phyloP scores from a whole-genome alignment of 2,888 invertebrate genomes.

The Dorcus parallelipipedus region DNA sequence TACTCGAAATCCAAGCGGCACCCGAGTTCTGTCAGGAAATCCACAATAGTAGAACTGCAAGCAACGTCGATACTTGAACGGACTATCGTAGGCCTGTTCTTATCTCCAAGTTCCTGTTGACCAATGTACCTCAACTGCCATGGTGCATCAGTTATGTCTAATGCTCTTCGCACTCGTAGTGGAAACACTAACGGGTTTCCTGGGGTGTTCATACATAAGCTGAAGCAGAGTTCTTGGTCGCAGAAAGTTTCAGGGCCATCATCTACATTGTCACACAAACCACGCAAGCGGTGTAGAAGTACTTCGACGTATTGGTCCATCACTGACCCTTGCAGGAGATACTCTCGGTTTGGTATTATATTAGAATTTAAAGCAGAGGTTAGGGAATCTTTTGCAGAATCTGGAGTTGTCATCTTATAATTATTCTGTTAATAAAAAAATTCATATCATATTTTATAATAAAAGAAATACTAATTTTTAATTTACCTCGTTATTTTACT shows the following conservation, averaged over 20 bases:
- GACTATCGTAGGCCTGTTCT: conserved; percentile 84
- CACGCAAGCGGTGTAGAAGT: conserved; percentile 81
- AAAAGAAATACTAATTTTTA: too few species aligned
- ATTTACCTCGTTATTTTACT: too few species aligned
- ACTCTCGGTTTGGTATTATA: conserved; percentile 91
- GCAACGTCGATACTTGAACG: conserved; percentile 91
- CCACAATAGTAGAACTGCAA: conserved; percentile 83
- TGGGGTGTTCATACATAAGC: conserved; percentile 65
- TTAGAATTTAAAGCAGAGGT: conserved; percentile 77
- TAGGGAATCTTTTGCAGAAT: conserved; percentile 67
- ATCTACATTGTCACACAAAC: conserved; percentile 90
- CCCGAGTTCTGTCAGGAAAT: conserved; percentile 89
- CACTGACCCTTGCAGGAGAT: conserved; percentile 89
- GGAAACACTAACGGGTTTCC: conserved; percentile 55
- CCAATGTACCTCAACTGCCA: conserved; percentile 92
- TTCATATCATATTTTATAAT: too few species aligned
- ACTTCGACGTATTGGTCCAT: conserved; percentile 89
- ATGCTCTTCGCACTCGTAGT: conserved; percentile 77
- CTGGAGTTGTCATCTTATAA: conserved; percentile 9
- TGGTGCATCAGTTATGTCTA: conserved; percentile 79
- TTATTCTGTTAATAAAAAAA: background rate
- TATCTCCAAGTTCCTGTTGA: conserved; percentile 85
- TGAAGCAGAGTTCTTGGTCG: conserved; percentile 90
- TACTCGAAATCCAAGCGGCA: conserved; percentile 92
- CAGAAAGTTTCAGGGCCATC: conserved; percentile 87